A percentile compares a stretch with the other conserved stretches of the same genome.
Conservation (phyloP, 2,888 invertebrate species). For the Catotricha subobsoleta region DNA sequence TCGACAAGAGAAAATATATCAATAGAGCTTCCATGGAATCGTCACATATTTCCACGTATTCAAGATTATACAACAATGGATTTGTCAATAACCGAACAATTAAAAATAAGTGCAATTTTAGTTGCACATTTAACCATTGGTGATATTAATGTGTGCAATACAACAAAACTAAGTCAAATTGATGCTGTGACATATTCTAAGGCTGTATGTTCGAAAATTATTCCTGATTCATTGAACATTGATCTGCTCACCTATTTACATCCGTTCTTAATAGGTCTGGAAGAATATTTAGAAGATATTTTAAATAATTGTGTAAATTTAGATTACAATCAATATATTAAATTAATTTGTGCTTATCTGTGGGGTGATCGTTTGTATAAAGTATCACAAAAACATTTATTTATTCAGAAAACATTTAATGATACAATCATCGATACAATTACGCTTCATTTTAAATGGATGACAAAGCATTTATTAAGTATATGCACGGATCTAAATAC, state of each 20-base stretch:
- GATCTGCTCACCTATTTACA: constrained; percentile 18
- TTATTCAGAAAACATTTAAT: constrained; percentile 24
- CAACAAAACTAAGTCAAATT: constrained; percentile 16
- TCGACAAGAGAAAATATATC: neutral
- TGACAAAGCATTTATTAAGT: constrained; percentile 41
- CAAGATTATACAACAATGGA: constrained; percentile 18
- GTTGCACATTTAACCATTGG: constrained; percentile 16
- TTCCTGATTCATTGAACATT: constrained; percentile 22
- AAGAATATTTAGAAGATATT: constrained; percentile 10
- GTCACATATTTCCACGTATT: constrained; percentile 21
- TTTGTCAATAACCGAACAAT: constrained; percentile 8
- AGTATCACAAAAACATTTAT: constrained; percentile 18
- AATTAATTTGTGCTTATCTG: constrained; percentile 16
- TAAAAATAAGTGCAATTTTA: constrained; percentile 17
- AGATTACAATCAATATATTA: constrained; percentile 16
- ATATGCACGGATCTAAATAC: constrained; percentile 12
- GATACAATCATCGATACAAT: constrained; percentile 41
- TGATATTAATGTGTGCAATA: constrained; percentile 13
- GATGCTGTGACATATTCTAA: constrained; percentile 24
- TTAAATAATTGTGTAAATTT: constrained; percentile 11
- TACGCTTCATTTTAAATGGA: constrained; percentile 55
- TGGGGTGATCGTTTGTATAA: constrained; percentile 10
- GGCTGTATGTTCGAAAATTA: constrained; percentile 15
- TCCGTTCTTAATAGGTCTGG: constrained; percentile 16
- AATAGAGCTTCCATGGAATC: constrained; percentile 24